Base-by-base conservation (phyloP, 2,113 vertebrate species). In the Oostethus manadensis region DNA sequence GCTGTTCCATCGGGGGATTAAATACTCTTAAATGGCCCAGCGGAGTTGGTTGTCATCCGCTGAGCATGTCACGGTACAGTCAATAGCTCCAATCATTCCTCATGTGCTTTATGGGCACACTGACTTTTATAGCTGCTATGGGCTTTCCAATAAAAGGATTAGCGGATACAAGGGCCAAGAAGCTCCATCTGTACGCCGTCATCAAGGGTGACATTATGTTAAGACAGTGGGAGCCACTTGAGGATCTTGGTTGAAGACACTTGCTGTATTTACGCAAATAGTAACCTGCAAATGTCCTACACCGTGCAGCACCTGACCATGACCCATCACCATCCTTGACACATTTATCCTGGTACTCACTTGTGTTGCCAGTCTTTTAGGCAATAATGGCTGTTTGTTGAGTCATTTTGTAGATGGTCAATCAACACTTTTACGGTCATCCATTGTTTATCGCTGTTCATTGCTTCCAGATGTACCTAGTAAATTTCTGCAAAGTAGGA, bases 51-150 rank as follows among this genome's bases (percentile, higher is more conserved):
- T 78, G 54, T 70, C 61, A 71, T 69, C 61, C 70, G 58, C 72
- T 51, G 65, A 71, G 66, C 57, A 58, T 81, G 63, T 76, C 79
- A 80, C 73, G 76, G 80, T 78, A 86, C 80, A 87, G 78, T 85
- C 84, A 83, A 80, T 83, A 79, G 70, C 72, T 80, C 60, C 76
- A 78, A 84, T 89, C 79, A 76, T 89, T 82, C 71, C 80, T 87
- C 86, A 79, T 87, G 78, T 53, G 75, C 76, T 89, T 88, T 87
- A 86, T 79, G 60, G 69, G 68, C 64, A 35, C 61, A 38, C 46
- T 3, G 78, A 88, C 83, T 35, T 89, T 89, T 90, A 89, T 80
- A 35, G 81, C 71, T 73, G 83, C 80, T 85, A 68, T 67, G 80
- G 84, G 82, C 75, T 80, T 85, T 74, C 11, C 85, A 78, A 78